Conservation (phyloP, 2,113 vertebrate species). For the Pseudorasbora parva region DNA sequence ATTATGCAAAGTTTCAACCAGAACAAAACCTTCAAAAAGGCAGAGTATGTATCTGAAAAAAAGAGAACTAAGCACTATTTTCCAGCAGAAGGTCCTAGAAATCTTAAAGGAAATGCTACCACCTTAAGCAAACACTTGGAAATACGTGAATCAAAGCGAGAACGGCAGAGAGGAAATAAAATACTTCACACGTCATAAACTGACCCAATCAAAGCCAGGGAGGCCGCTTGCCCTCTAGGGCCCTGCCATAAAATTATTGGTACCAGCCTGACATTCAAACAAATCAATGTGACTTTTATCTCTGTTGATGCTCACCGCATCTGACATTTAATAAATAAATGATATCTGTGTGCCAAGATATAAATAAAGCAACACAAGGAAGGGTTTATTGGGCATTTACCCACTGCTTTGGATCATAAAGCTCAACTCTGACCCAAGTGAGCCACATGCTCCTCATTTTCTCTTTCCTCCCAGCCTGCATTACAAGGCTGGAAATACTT, state of each 20-base stretch:
- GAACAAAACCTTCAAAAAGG: conserved; percentile 40
- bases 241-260: conserved; percentile 20
- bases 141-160: conserved; percentile 36
- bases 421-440: conserved; percentile 78
- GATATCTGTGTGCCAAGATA: conserved; percentile 9
- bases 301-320: conserved; percentile 59
- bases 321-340: conserved; percentile 51
- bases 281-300: conserved; percentile 64
- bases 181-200: conserved; percentile 47
- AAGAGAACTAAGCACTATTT: neutral
- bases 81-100: neutral
- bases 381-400: conserved; percentile 78
- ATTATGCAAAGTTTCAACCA: conserved; percentile 40
- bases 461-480: conserved; percentile 74
- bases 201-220: conserved; percentile 39
- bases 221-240: neutral
- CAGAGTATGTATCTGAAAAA: neutral
- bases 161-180: conserved; percentile 46
- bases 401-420: conserved; percentile 84
- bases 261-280: conserved; percentile 54
- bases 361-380: conserved; percentile 46
- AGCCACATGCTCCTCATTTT: conserved; percentile 89
- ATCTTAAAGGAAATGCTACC: conserved; percentile 38
- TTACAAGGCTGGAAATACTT: conserved; percentile 91
- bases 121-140: conserved; percentile 34